Conservation (phyloP, 2,797 vertebrate genomes). For the Trichosurus vulpecula region DNA sequence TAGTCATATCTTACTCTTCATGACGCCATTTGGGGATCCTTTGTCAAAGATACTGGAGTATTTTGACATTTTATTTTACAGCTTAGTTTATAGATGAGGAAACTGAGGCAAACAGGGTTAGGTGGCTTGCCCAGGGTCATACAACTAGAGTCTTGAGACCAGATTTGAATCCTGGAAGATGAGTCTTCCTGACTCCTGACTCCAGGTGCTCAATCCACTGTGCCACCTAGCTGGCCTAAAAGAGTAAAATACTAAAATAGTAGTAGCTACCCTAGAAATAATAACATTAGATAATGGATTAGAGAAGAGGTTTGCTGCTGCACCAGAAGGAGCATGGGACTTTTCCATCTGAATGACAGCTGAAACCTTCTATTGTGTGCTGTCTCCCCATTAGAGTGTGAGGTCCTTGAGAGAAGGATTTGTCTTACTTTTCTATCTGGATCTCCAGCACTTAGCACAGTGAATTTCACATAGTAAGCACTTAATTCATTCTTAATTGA, state of each 20-base stretch:
- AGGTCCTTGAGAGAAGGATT: not conserved
- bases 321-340: not conserved
- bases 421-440: not conserved
- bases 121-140: not conserved
- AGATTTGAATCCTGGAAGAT: not conserved
- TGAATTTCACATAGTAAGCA: not conserved
- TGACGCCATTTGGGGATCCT: too few relatives aligned
- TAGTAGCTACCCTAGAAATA: not conserved
- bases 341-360: not conserved
- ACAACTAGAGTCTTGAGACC: not conserved
- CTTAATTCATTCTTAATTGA: not conserved
- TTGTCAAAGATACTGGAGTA: too few relatives aligned
- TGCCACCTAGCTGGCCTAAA: not conserved
- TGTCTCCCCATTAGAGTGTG: not conserved
- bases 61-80: not conserved
- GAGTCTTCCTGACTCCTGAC: not conserved
- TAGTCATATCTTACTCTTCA: not conserved
- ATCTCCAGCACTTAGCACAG: not conserved
- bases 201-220: not conserved
- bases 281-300: not conserved
- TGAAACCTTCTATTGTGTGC: not conserved
- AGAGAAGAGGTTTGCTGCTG: not conserved
- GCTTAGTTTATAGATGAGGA: not conserved
- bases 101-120: not conserved
- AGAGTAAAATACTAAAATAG: not conserved